Evolutionary conservation across 2,888 invertebrate species (phyloP).

Genomic region (Andrena fulva): DNA sequence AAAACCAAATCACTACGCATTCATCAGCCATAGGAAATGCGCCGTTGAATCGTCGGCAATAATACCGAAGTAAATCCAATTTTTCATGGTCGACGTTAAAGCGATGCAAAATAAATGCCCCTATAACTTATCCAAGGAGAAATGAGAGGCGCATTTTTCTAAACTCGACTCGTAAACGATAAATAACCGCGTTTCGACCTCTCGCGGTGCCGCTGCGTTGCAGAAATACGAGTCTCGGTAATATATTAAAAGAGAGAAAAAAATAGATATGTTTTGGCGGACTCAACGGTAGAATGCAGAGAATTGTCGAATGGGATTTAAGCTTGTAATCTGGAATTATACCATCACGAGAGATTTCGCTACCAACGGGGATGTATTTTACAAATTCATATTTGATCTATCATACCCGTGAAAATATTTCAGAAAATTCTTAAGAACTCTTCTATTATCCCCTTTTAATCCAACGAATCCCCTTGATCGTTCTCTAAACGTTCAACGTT

Average conservation of each 20-base stretch:
- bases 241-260: slow-evolving; percentile 19
- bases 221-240: slow-evolving; percentile 26
- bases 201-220: slow-evolving; percentile 8
- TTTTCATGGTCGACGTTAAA: slow-evolving; percentile 24
- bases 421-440: no score
- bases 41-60: slow-evolving; percentile 37
- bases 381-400: no score
- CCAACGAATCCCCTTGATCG: no score
- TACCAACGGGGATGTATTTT: no score
- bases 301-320: not conserved
- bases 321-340: slow-evolving; percentile 3
- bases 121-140: slow-evolving; percentile 23
- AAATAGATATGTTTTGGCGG: slow-evolving; percentile 7
- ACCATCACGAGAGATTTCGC: not conserved
- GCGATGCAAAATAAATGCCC: slow-evolving; percentile 29
- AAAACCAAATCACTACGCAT: slow-evolving; percentile 3
- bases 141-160: slow-evolving; percentile 14
- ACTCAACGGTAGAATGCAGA: not conserved
- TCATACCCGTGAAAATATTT: no score
- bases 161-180: slow-evolving; percentile 14
- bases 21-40: slow-evolving; percentile 25
- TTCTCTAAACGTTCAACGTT: no score
- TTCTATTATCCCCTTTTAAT: no score
- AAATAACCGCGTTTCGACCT: slow-evolving; percentile 25
- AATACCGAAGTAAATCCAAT: slow-evolving; percentile 11